Base-by-base conservation (phyloP, 2,113 vertebrate genomes). In the Columba janthina region DNA sequence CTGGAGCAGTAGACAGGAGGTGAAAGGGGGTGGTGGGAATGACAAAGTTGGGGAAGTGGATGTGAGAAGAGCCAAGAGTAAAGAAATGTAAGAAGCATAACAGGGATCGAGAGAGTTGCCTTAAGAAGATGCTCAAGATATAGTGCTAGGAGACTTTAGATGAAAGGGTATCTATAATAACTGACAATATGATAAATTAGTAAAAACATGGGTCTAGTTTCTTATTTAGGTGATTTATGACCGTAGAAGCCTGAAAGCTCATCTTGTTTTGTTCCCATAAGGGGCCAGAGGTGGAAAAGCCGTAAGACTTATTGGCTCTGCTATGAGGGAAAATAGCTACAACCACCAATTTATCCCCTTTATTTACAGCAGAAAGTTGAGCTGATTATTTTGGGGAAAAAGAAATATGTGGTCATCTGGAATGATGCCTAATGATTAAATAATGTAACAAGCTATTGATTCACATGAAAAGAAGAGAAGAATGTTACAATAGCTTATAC, bases 221-320 rank as follows among this genome's bases (percentile, higher is more conserved):
- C 66, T 75, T 88, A 34, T 94, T 97, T 93, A 89, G 34, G 78
- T 91, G 93, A 94, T 94, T 96, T 86, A 96, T 67, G 32, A 93
- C 75, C 64, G 67, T 38, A 90, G 34, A 91, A 85, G 34, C 44
- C 56, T 3, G 1, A 90, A 96, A 38, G 38, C 32, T 93, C 69
- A 70, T 85, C 32, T 73, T 80, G 28, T 82, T 91, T 66, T 88
- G 32, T 71, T 93, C 38, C 42, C 61, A 34, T 42, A 84, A 80
- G 32, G 7, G 12, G 20, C 80, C 28, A 64, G 72, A 12, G 32
- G 67, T 64, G 12, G 66, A 80, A 91, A 93, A 93, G 67, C 61
- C 51, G 88, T 70, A 72, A 25, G 14, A 19, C 28, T 94, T 88
- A 77, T 80, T 84, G 94, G 36, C 42, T 91, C 20, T 4, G 3